These are phyloP conservation scores for Eustalomyia histrio DNA, from an alignment of 2,888 invertebrate genomes.

Conservation along the genomic window DNA sequence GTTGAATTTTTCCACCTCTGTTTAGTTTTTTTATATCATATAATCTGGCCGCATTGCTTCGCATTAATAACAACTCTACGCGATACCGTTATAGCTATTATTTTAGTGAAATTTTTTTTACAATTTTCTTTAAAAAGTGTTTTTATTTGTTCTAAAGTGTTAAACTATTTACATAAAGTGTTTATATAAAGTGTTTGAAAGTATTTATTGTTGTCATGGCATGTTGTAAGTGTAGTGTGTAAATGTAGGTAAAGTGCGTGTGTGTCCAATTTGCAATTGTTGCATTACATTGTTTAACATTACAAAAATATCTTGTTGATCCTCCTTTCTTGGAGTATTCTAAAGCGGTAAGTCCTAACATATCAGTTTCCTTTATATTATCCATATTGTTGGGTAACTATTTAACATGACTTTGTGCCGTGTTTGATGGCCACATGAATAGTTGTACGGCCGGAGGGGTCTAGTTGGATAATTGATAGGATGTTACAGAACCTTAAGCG, in stretches of 20 bases:
- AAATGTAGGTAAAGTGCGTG: background rate
- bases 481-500: conserved; percentile 82
- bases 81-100: no score
- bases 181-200: background rate
- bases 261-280: background rate
- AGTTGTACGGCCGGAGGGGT: conserved; percentile 84
- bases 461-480: conserved; percentile 83
- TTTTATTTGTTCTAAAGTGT: background rate
- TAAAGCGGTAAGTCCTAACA: conserved; percentile 81
- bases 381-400: conserved; percentile 81
- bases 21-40: no score
- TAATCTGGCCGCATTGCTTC: no score
- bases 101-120: no score
- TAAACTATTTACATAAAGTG: no score
- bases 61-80: no score
- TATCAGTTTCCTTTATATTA: conserved; percentile 79
- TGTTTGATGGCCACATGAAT: conserved; percentile 86
- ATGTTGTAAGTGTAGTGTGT: no score
- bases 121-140: background rate
- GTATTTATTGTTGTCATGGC: background rate
- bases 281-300: conserved; percentile 61
- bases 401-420: conserved; percentile 80
- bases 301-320: conserved; percentile 64
- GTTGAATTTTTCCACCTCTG: no score
- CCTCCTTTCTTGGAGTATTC: conserved; percentile 80